These are phyloP conservation scores for Pleuronectes platessa DNA, from an alignment of 2,113 vertebrate genomes.

Conservation along the genomic window DNA sequence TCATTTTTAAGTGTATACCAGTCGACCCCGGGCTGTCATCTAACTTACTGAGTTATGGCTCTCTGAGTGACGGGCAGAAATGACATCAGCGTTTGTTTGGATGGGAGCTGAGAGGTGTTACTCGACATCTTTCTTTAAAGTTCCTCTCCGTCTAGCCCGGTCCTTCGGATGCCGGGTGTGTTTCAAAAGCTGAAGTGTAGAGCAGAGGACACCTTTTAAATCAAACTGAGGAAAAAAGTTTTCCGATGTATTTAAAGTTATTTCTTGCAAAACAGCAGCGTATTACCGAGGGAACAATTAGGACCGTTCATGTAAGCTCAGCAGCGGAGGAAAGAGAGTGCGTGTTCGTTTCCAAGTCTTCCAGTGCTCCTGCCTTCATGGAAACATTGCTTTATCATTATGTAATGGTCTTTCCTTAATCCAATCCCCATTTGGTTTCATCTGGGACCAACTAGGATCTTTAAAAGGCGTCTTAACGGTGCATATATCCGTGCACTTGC, in stretches of 20 bases:
- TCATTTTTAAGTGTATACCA: background rate
- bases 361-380: slow-evolving; percentile 12
- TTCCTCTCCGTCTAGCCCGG: slow-evolving; percentile 53
- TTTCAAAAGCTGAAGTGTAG: slow-evolving; percentile 3
- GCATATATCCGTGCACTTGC: background rate
- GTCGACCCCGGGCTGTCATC: slow-evolving; percentile 1
- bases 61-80: slow-evolving; percentile 35
- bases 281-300: slow-evolving; percentile 21
- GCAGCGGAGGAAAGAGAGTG: slow-evolving; percentile 4
- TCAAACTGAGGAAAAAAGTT: slow-evolving; percentile 12
- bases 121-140: background rate
- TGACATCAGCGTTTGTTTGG: slow-evolving; percentile 34
- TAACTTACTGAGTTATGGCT: slow-evolving; percentile 7
- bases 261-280: slow-evolving; percentile 2
- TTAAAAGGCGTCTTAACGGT: background rate
- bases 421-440: slow-evolving; percentile 2
- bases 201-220: slow-evolving; percentile 5
- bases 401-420: slow-evolving; percentile 35
- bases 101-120: slow-evolving; percentile 15
- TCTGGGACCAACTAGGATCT: slow-evolving; percentile 6
- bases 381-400: slow-evolving; percentile 28
- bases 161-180: slow-evolving; percentile 18
- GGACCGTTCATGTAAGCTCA: slow-evolving; percentile 1
- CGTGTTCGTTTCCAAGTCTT: background rate
- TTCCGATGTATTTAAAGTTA: background rate